Conservation (phyloP, 2,888 invertebrate genomes). For the Deilephila elpenor region DNA sequence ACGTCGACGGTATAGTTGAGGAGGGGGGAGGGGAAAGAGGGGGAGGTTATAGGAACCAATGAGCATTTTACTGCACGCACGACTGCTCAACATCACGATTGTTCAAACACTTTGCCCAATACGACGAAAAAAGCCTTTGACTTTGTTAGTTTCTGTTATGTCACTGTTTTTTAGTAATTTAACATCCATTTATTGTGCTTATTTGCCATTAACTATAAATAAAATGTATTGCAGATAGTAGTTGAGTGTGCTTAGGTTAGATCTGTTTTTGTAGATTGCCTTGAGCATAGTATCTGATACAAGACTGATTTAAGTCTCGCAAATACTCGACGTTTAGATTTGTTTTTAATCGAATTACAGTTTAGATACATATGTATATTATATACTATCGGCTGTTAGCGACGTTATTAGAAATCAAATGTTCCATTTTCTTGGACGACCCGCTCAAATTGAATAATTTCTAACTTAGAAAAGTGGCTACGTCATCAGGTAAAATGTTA, state of each 20-base stretch:
- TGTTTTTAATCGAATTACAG: too few relatives aligned
- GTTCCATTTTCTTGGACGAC: too few relatives aligned
- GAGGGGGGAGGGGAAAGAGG: conserved; percentile 39
- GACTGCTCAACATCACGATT: conserved; percentile 71
- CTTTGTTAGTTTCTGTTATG: conserved; percentile 29
- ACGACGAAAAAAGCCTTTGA: conserved; percentile 28
- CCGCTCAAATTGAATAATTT: too few relatives aligned
- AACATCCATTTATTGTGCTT: conserved; percentile 13
- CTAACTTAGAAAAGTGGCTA: too few relatives aligned
- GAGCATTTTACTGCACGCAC: conserved; percentile 75
- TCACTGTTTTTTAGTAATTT: conserved; percentile 30
- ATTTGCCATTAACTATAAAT: conserved; percentile 6
- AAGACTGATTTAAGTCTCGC: too few relatives aligned
- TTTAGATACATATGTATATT: too few relatives aligned
- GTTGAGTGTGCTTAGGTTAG: background rate
- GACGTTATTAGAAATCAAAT: too few relatives aligned
- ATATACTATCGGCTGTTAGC: too few relatives aligned
- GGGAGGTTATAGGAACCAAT: conserved; percentile 61
- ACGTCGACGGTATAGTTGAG: conserved; percentile 43
- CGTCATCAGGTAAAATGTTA: too few relatives aligned
- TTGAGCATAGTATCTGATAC: too few relatives aligned
- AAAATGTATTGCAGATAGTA: background rate
- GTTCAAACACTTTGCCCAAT: conserved; percentile 57
- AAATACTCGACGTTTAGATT: too few relatives aligned
- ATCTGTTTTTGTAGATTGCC: background rate